These are phyloP conservation scores for Athalia rosae DNA, from an alignment of 2,888 invertebrate genomes.

Conservation along the genomic window DNA sequence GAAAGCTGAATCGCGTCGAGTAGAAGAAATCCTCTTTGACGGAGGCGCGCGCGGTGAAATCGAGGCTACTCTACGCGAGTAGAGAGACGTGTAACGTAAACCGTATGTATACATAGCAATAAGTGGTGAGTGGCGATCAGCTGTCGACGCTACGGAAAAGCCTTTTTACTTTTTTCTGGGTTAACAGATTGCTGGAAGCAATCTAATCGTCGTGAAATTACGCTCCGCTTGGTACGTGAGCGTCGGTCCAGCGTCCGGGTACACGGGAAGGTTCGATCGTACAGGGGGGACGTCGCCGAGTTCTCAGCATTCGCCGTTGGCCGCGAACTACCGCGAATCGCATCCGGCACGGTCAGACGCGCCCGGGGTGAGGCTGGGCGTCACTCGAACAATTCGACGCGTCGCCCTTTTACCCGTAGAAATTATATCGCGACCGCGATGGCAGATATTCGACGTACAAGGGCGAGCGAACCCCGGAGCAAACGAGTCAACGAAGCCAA, in stretches of 20 bases:
- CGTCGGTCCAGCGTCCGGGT: not conserved
- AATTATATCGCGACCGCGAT: conserved; percentile 25
- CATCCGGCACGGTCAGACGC: conserved; percentile 24
- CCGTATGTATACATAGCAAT: not conserved
- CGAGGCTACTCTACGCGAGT: conserved; percentile 1
- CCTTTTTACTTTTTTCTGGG: conserved; percentile 38
- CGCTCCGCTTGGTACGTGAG: not conserved
- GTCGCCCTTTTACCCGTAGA: conserved; percentile 16
- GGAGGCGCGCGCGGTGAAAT: conserved; percentile 6
- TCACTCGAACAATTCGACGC: not conserved
- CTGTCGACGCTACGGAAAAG: conserved; percentile 23
- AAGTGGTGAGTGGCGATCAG: conserved; percentile 7
- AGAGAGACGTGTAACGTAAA: too few species aligned
- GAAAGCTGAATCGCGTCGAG: not conserved
- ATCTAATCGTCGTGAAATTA: conserved; percentile 19
- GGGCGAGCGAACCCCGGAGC: conserved; percentile 29
- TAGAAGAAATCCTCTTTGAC: not conserved
- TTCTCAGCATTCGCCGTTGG: not conserved
- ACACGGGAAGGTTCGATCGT: too few species aligned
- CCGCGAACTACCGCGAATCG: conserved; percentile 34
- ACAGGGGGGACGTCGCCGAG: not conserved
- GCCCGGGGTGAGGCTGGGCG: conserved; percentile 2
- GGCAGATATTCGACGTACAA: conserved; percentile 21
- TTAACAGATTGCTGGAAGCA: conserved; percentile 18
- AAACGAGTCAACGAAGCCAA: conserved; percentile 42